These are phyloP conservation scores for Leuciscus idus DNA, from an alignment of 2,113 vertebrate genomes.

Conservation along the genomic window DNA sequence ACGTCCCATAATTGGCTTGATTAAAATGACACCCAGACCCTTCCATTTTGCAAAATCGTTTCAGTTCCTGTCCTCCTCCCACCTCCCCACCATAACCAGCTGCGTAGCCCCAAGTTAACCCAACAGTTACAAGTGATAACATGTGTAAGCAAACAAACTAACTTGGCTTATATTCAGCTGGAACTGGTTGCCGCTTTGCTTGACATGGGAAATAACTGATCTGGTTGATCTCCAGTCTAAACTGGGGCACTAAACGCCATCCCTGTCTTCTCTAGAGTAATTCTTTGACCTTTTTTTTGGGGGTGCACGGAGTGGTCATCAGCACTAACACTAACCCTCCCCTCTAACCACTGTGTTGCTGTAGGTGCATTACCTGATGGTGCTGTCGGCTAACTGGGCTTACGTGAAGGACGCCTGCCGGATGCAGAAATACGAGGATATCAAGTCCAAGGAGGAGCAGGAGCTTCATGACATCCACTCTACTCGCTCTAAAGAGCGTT, in stretches of 20 bases:
- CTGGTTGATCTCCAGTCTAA: neutral
- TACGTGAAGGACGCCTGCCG: slow-evolving; percentile 98
- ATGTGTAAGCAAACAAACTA: slow-evolving; percentile 30
- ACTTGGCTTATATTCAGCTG: slow-evolving; percentile 3
- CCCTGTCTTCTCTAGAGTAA: neutral
- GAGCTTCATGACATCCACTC: slow-evolving; percentile 99
- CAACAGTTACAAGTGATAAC: neutral
- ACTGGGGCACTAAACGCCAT: neutral
- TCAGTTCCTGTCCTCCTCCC: neutral
- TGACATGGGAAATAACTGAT: slow-evolving; percentile 6
- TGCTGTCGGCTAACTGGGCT: slow-evolving; percentile 98
- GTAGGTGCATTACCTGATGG: slow-evolving; percentile 99
- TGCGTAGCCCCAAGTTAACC: slow-evolving; percentile 3
- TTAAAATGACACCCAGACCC: slow-evolving; percentile 38
- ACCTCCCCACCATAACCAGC: neutral
- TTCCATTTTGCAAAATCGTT: slow-evolving; percentile 78
- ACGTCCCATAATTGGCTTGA: slow-evolving; percentile 43
- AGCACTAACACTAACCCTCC: slow-evolving; percentile 48
- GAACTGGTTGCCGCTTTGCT: neutral
- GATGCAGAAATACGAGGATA: slow-evolving; percentile 99
- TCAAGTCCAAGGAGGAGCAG: slow-evolving; percentile 99
- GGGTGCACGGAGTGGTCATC: neutral
- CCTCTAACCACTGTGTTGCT: slow-evolving; percentile 77
- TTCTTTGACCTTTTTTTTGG: neutral
- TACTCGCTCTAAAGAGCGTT: slow-evolving; percentile 98